A percentile compares a stretch with the other conserved stretches of the same genome.
These are phyloP conservation scores for Conistra vaccinii DNA, from an alignment of 2,888 invertebrate genomes.

Conservation along the genomic window DNA sequence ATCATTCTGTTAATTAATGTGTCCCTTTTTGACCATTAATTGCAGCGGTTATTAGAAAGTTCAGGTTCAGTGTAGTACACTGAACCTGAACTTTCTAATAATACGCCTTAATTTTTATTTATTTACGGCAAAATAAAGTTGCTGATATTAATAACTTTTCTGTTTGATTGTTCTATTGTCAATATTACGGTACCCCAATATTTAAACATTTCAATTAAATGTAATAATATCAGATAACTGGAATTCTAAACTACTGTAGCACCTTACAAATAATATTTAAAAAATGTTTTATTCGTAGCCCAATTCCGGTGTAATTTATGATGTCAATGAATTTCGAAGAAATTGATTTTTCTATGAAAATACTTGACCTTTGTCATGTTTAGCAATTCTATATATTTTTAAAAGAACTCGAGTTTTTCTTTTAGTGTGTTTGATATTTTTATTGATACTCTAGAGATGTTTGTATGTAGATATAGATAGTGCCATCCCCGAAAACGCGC, in stretches of 20 bases:
- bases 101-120: neutral
- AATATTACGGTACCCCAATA: neutral
- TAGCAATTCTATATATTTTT: neutral
- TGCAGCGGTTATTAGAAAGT: neutral
- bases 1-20: neutral
- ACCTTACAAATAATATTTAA: too few relatives aligned
- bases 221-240: too few relatives aligned
- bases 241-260: too few relatives aligned
- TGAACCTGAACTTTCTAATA: too few relatives aligned
- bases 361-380: too few relatives aligned
- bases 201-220: neutral
- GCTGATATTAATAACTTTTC: neutral
- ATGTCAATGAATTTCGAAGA: neutral
- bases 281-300: too few relatives aligned
- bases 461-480: too few relatives aligned
- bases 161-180: neutral
- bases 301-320: neutral
- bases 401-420: neutral
- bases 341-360: neutral
- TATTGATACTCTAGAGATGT: too few relatives aligned
- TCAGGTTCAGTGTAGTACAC: too few relatives aligned
- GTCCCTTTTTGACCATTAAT: neutral
- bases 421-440: too few relatives aligned
- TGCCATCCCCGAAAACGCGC: too few relatives aligned
- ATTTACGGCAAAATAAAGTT: neutral